Base-by-base conservation (phyloP, 2,113 vertebrate genomes). In the Neotoma lepida region DNA sequence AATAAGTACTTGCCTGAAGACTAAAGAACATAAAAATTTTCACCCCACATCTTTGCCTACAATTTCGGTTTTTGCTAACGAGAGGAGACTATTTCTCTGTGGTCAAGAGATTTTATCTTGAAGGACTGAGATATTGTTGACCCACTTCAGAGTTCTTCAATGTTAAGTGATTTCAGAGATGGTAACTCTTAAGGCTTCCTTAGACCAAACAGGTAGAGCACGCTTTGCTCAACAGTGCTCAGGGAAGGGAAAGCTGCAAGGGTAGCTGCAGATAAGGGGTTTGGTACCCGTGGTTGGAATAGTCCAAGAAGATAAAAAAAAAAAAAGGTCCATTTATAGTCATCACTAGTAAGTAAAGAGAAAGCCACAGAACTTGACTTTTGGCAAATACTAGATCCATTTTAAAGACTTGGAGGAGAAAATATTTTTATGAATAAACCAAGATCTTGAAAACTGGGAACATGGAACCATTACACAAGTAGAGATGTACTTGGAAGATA, bases 21-120 rank as follows among this genome's bases (percentile, higher is more conserved):
- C 74, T 30, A 76, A 93, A 95, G 35, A 91, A 85, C 20, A 85
- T 58, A 78, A 88, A 46, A 71, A 66, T 94, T 81, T 56, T 89
- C 28, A 80, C 49, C 22, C 44, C 9, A 28, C n/a, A 20, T 68
- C 26, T 82, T 91, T 88, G 14, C 33, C 10, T 63, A 93, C 68
- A 86, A 85, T 86, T 63, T 4, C 1, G 61, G 82, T 58, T 39
- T 86, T 68, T 85, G 12, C 20, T n/a, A 2, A 30, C 66, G 88
- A 24, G 18, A 51, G 63, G 9, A 90, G 30, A 64, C 30, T 35
- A 61, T 71, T 54, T 95, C 56, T 88, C 44, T 86, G 30, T 4
- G 71, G 9, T 46, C 54, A 9, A 35, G n/a, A 56, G 2, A 88
- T 90, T 26, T 66, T 58, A 68, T 58, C 71, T 35, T 86, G 88